Conservation (phyloP, 2,113 vertebrate genomes). For the Diphyllodes magnificus region DNA sequence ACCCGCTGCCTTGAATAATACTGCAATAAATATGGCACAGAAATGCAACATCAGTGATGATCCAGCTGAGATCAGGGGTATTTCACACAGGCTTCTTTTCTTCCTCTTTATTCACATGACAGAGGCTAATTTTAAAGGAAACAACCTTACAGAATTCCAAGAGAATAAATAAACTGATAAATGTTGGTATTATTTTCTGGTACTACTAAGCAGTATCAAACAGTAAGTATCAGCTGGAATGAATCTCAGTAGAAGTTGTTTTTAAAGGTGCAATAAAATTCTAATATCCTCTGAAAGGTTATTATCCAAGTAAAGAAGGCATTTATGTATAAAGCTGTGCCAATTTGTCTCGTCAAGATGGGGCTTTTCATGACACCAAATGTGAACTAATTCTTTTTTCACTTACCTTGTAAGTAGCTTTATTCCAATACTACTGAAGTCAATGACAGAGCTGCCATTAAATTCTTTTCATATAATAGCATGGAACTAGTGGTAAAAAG, state of each 20-base stretch:
- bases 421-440: background rate
- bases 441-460: background rate
- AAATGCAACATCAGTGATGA: background rate
- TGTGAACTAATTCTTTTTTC: conserved; percentile 4
- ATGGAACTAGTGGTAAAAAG: background rate
- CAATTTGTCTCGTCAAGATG: background rate
- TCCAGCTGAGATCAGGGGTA: background rate
- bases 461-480: conserved; percentile 11
- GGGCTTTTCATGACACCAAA: background rate
- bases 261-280: conserved; percentile 20
- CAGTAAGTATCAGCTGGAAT: background rate
- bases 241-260: background rate
- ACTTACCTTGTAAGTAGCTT: conserved; percentile 18
- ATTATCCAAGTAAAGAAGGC: background rate
- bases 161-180: background rate
- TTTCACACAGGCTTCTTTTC: background rate
- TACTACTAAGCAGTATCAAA: background rate
- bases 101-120: background rate
- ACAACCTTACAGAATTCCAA: background rate
- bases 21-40: background rate
- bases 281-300: conserved; percentile 18
- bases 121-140: background rate
- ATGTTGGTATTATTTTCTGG: background rate
- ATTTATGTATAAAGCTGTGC: conserved; percentile 9
- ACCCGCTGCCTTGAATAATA: background rate